Percentiles rank a stretch among this genome's conserved stretches.
phyloP scores from a whole-genome alignment of 1,140 invertebrate species.

The Lepidurus apus region DNA sequence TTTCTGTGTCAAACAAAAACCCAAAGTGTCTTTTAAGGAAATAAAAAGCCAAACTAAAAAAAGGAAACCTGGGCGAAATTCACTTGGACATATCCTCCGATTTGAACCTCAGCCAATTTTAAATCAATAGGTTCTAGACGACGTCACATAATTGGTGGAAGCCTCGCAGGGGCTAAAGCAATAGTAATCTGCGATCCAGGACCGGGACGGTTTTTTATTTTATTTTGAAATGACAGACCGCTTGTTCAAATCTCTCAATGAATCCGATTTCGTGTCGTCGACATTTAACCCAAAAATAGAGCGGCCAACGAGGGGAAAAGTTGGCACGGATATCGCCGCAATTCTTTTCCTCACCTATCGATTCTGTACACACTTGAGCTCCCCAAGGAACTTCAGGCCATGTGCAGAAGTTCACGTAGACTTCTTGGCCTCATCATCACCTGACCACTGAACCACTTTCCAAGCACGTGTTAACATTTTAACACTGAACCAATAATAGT shows the following conservation, averaged over 20 bases:
- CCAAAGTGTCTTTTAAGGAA: background rate
- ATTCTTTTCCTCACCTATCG: background rate
- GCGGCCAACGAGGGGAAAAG: background rate
- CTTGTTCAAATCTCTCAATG: background rate
- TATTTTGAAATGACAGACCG: background rate
- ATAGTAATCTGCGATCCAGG: background rate
- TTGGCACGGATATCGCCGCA: background rate
- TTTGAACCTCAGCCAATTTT: too few species aligned
- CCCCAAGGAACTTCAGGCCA: background rate
- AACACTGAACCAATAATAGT: background rate
- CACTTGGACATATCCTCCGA: too few species aligned
- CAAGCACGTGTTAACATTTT: background rate
- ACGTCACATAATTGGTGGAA: too few species aligned
- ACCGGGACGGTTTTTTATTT: background rate
- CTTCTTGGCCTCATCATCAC: slow-evolving; percentile 2
- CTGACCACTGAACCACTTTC: background rate
- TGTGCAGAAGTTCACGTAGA: slow-evolving; percentile 14
- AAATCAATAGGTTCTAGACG: too few species aligned
- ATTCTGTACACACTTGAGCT: background rate
- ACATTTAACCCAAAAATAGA: too few species aligned
- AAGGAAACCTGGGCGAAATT: background rate
- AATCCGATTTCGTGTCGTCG: background rate
- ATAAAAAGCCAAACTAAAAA: background rate
- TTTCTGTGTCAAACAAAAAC: background rate
- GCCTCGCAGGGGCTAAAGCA: background rate